These are phyloP conservation scores for Gymnothorax javanicus DNA, from an alignment of 2,797 vertebrate species.

Conservation along the genomic window DNA sequence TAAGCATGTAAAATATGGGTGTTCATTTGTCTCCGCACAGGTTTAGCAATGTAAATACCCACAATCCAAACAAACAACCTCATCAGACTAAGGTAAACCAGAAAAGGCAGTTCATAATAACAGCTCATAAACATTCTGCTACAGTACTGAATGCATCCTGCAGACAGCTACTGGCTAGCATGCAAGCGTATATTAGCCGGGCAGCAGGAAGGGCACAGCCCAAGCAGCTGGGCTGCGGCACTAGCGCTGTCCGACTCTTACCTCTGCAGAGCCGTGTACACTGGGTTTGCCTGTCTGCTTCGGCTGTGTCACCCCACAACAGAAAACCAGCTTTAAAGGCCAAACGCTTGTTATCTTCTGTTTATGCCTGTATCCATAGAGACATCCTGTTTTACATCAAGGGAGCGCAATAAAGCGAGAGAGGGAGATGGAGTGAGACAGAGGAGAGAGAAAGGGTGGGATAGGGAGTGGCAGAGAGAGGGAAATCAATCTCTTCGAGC, in stretches of 20 bases:
- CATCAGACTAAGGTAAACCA: neutral
- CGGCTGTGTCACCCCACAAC: constrained; percentile 51
- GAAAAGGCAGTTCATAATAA: neutral
- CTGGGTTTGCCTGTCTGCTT: constrained; percentile 30
- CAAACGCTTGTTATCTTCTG: constrained; percentile 83
- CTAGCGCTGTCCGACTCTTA: constrained; percentile 17
- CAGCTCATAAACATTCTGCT: neutral
- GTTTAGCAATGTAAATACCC: neutral
- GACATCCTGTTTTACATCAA: constrained; percentile 80
- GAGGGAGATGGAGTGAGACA: constrained; percentile 6
- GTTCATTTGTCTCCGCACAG: neutral
- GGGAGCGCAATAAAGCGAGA: constrained; percentile 68
- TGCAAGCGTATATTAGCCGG: neutral
- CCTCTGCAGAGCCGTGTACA: constrained; percentile 30
- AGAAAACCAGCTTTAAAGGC: constrained; percentile 73
- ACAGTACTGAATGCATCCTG: neutral
- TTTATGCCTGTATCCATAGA: constrained; percentile 81
- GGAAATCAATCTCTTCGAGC: constrained; percentile 49
- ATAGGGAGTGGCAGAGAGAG: constrained; percentile 24
- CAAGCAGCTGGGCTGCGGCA: neutral
- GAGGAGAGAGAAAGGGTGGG: constrained; percentile 29
- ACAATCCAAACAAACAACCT: neutral
- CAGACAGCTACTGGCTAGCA: neutral
- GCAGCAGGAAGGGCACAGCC: neutral
- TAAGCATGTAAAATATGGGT: neutral